Evolutionary conservation across 2,888 invertebrate genomes (phyloP), one percentile per base, ranked within the genome.

Genomic region (Elysia crispata): DNA sequence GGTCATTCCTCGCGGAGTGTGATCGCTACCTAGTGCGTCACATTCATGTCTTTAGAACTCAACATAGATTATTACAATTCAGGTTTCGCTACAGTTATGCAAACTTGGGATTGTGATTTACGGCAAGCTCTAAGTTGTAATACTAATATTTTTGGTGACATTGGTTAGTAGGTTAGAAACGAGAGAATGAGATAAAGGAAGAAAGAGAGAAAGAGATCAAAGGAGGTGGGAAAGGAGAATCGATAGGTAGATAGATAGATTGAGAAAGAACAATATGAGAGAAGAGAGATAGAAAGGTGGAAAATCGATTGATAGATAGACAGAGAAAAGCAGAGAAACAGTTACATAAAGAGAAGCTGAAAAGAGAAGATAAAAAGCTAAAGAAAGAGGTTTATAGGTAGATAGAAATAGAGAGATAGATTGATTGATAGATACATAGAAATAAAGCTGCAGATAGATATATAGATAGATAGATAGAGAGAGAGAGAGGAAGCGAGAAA

Each of bases 401-500:
- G 0, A 25, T 25, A 60, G 20, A 60, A 28, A 75, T 25, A 18
- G 25, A 25, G 60, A 74, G 25, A 31, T 30, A 57, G 1, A 6
- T 11, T 1, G 23, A 54, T 1, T n/a, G n/a, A n/a, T 54, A 8
- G 28, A 20, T 23, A 25, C 50, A 28, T 30, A 20, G 30, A 49
- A 30, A 50, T 13, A 49, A 6, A 54, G 25, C 28, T 15, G n/a
- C n/a, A 57, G 74, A 74, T 18, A 74, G 31, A 28, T 41, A 73
- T 13, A 49, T 23, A 54, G 25, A 57, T 15, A 57, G 74, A 74
- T 18, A 74, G 31, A 28, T 41, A 73, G 25, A 49, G 49, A 54
- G 28, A 18, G 57, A 1, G 25, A n/a, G 57, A 60, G 31, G 31
- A 1, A 49, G n/a, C 1, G 18, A 75, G 25, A 30, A 6, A 23